Evolutionary conservation across 30 jellyfish, hydroid and myxozoan species (phyloP).

Genomic region (Aurelia sp.): DNA sequence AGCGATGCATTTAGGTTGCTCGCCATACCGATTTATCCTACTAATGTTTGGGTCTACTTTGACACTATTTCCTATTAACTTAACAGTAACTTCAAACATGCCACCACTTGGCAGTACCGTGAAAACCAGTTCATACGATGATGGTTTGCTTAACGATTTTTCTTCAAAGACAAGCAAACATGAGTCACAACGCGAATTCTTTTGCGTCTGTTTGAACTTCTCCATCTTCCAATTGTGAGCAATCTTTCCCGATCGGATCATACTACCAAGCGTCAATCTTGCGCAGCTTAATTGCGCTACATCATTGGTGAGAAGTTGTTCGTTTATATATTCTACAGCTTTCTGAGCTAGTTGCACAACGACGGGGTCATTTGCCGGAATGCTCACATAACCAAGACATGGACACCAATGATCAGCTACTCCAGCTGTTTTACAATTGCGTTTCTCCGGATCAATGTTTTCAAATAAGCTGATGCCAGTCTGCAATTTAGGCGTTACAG

Average conservation of each 20-base stretch:
- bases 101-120: slow-evolving; percentile 62
- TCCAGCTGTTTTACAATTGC: slow-evolving; percentile 76
- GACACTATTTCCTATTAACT: not conserved
- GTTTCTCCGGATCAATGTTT: slow-evolving; percentile 48
- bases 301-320: not conserved
- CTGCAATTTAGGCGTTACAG: slow-evolving; percentile 24
- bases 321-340: slow-evolving; percentile 31
- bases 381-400: slow-evolving; percentile 29
- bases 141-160: not conserved
- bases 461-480: slow-evolving; percentile 75
- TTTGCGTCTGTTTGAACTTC: slow-evolving; percentile 11
- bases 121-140: slow-evolving; percentile 31
- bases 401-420: slow-evolving; percentile 82
- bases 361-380: not conserved
- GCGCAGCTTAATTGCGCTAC: slow-evolving; percentile 18
- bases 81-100: slow-evolving; percentile 27
- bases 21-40: slow-evolving; percentile 68
- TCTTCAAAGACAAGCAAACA: slow-evolving; percentile 12
- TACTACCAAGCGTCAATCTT: not conserved
- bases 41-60: slow-evolving; percentile 51
- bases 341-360: slow-evolving; percentile 13
- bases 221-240: slow-evolving; percentile 17
- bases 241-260: slow-evolving; percentile 39
- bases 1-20: slow-evolving; percentile 80
- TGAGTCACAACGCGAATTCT: slow-evolving; percentile 26